phyloP scores from a whole-genome alignment of 2,113 vertebrate genomes.

The Chaetura pelagica region DNA sequence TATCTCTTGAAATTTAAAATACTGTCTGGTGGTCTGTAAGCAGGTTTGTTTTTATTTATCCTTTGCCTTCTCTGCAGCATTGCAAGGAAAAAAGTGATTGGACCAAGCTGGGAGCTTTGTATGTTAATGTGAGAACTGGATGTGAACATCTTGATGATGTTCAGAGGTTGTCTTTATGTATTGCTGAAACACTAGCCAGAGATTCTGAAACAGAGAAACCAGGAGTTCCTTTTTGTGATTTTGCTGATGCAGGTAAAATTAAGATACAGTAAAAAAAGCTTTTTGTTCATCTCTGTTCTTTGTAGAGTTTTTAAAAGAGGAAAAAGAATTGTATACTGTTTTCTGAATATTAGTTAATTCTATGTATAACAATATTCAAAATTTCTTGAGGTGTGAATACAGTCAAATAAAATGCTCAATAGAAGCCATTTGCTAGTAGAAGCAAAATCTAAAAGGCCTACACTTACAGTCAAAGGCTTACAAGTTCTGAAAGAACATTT shows the following conservation, averaged over 20 bases:
- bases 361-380: background rate
- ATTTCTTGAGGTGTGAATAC: background rate
- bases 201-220: conserved; percentile 77
- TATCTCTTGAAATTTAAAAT: background rate
- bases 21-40: background rate
- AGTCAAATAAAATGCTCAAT: background rate
- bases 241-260: conserved; percentile 86
- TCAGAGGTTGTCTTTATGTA: conserved; percentile 79
- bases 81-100: conserved; percentile 88
- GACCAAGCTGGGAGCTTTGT: conserved; percentile 83
- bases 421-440: background rate
- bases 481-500: background rate
- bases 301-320: background rate
- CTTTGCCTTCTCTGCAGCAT: conserved; percentile 72
- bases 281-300: background rate
- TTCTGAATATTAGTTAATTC: background rate
- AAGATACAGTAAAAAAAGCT: background rate
- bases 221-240: conserved; percentile 85
- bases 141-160: conserved; percentile 79
- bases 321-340: background rate
- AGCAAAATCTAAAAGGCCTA: background rate
- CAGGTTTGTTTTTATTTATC: background rate
- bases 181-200: conserved; percentile 81
- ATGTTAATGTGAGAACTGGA: conserved; percentile 75
- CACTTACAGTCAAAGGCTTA: background rate